Evolutionary conservation across 1,140 invertebrate species (phyloP).

Genomic region (Anastatus disparis): DNA sequence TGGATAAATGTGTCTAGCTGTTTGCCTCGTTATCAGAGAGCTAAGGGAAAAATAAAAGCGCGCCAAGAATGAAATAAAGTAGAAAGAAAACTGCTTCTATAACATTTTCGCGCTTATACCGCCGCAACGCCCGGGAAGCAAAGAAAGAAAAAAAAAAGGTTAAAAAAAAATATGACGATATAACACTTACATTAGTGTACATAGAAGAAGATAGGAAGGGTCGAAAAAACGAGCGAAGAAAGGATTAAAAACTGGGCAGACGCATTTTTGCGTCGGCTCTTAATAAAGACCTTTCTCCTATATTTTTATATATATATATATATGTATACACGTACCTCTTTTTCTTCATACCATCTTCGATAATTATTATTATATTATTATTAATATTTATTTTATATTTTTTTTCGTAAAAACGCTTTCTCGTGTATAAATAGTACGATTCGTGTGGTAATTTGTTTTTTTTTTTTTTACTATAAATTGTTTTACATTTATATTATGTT

Average conservation of each 20-base stretch:
- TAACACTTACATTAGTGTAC: no score
- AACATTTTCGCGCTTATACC: no score
- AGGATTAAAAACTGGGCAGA: background rate
- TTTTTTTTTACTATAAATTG: conserved; percentile 38
- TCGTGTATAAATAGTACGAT: conserved; percentile 39
- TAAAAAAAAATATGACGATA: no score
- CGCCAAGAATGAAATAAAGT: background rate
- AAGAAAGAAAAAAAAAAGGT: no score
- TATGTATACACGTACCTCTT: background rate
- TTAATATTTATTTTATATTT: background rate
- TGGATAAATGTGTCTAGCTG: background rate
- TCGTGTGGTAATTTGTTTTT: conserved; percentile 31
- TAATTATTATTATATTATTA: background rate
- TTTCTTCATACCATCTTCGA: background rate
- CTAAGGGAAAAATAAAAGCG: conserved; percentile 8
- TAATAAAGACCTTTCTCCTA: conserved; percentile 11
- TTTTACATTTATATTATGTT: conserved; percentile 42
- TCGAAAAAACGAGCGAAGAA: background rate
- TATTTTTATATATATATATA: conserved; percentile 3
- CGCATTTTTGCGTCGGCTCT: background rate
- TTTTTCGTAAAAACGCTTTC: conserved; percentile 36
- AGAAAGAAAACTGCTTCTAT: background rate
- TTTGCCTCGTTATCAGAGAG: background rate
- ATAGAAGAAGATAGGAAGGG: no score
- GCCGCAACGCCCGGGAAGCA: background rate